Evolutionary conservation across 2,113 vertebrate genomes (phyloP), one percentile per base, ranked within the genome.

Genomic region (Leucopternis melanops): DNA sequence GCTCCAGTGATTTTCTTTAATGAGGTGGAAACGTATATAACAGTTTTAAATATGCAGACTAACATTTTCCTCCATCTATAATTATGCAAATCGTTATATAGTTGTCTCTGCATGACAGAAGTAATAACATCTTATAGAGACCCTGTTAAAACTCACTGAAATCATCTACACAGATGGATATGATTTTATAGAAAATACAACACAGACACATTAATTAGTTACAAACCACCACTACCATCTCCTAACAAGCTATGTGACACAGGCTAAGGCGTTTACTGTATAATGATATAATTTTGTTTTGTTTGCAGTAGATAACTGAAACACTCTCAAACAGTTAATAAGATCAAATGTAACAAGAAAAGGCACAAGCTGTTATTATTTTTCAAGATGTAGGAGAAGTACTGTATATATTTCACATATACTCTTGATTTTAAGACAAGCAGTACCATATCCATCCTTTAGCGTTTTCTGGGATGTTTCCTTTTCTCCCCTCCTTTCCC

Each of bases 141-240:
- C 88, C 86, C 58, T 91, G 92, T 82, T 95, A 90, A 96, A 95
- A 89, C 87, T 91, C 90, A 81, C 61, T 84, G 75, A 92, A 96
- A 86, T 88, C 22, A 79, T 92, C 84, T 62, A 66, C 71, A 85
- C 78, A 95, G 92, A 92, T 94, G 73, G 81, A 67, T 94, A 82
- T 74, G 47, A 82, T 91, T 95, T 97, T 59, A 69, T 61, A 93
- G 45, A 77, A 97, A 93, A 95, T 67, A 61, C 55, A 78, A 91
- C 87, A 91, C 26, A 55, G 81, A 90, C 54, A 79, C 77, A 90
- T 86, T 93, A 97, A 96, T 95, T 95, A 95, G 83, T 63, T 83
- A 63, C 90, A 91, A 82, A 79, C 38, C 38, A 83, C 49, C 59
- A 62, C 38, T 65, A 86, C 50, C 57, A 77, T 54, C 70, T 92